Percentiles rank a stretch among this genome's conserved stretches.
Evolutionary conservation across 64 coral and sea anemone species (phyloP).

Genomic region (Platygyra sinensis): DNA sequence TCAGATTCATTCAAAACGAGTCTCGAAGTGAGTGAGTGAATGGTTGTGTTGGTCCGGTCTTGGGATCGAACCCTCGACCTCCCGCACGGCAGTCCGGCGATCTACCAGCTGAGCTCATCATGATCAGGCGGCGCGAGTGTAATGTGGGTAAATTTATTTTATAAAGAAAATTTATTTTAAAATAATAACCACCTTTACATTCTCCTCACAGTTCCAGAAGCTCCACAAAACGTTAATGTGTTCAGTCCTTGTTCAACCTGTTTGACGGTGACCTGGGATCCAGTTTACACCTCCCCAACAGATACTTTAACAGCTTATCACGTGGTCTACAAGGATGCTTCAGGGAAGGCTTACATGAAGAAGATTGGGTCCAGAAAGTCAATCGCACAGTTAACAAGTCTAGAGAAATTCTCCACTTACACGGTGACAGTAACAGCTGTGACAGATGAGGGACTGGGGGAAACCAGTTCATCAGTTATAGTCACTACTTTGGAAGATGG

Average conservation of each 20-base stretch:
- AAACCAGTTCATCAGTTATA: conserved; percentile 24
- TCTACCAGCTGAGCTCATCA: no score
- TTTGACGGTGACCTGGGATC: conserved; percentile 58
- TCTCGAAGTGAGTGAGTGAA: no score
- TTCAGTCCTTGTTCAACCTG: conserved; percentile 49
- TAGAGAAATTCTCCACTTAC: conserved; percentile 44
- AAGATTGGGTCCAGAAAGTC: conserved; percentile 26
- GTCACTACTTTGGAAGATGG: conserved; percentile 52
- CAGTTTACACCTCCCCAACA: background rate
- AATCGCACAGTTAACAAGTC: background rate
- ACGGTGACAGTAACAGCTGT: conserved; percentile 37
- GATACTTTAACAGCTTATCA: conserved; percentile 31
- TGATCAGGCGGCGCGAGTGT: no score
- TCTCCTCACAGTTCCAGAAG: conserved; percentile 5
- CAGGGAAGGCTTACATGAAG: background rate
- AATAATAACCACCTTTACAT: background rate
- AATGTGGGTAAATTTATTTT: no score
- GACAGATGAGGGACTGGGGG: conserved; percentile 25
- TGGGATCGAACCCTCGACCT: no score
- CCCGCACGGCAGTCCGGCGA: no score
- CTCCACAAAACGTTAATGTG: conserved; percentile 52
- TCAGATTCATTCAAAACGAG: no score
- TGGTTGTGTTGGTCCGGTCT: no score
- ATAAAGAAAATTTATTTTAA: no score
- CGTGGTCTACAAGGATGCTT: conserved; percentile 5